Evolutionary conservation across 1,140 invertebrate species (phyloP).

Genomic region (Triops cancriformis): DNA sequence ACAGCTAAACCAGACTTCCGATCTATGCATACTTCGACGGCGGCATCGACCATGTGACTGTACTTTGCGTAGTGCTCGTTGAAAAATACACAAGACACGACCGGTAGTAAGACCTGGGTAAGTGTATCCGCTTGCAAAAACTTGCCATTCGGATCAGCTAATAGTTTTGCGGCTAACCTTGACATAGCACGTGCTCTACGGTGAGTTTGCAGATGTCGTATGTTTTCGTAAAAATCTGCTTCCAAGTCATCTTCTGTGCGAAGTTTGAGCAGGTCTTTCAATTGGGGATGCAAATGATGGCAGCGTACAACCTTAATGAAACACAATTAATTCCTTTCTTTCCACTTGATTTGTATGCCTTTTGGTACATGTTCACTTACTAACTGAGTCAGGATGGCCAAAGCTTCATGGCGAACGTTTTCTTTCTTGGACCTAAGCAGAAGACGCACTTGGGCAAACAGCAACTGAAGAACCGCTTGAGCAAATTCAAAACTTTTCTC

Average conservation of each 20-base stretch:
- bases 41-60: constrained; percentile 72
- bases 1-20: background rate
- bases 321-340: background rate
- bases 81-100: constrained; percentile 69
- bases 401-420: constrained; percentile 59
- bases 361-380: too few species aligned
- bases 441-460: background rate
- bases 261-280: constrained; percentile 63
- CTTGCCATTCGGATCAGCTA: constrained; percentile 35
- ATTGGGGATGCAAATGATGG: constrained; percentile 48
- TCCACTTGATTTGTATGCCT: too few species aligned
- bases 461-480: constrained; percentile 25
- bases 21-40: constrained; percentile 42
- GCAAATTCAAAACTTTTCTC: constrained; percentile 7
- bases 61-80: constrained; percentile 64
- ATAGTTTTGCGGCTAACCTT: constrained; percentile 37
- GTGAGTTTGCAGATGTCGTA: constrained; percentile 75
- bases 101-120: constrained; percentile 73
- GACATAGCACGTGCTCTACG: constrained; percentile 67
- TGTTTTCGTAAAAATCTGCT: constrained; percentile 90
- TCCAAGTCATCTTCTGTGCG: constrained; percentile 66
- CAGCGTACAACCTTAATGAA: constrained; percentile 29
- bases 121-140: constrained; percentile 57
- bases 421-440: constrained; percentile 47
- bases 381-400: constrained; percentile 63